Evolutionary conservation across 2,113 vertebrate genomes (phyloP), one percentile per base, ranked within the genome.

Genomic region (Acanthisitta chloris): DNA sequence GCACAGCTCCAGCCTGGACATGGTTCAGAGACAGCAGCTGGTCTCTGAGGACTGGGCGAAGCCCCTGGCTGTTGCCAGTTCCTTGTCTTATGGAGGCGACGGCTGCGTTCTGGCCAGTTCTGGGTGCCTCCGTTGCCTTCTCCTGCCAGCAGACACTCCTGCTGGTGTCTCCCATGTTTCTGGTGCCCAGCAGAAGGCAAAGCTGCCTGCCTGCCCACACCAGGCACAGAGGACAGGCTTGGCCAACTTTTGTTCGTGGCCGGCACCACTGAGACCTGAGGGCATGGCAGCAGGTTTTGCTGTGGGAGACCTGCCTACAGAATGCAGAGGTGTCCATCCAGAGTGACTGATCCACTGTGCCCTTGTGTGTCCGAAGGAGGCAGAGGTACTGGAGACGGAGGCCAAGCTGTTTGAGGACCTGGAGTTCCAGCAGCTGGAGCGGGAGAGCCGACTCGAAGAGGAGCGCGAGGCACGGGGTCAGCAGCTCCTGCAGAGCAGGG

Each of bases 341-440:
- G 48, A 29, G 46, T 29, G 36, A 45, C 61, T 85, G 77, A 94
- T n/a, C 29, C 3, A 0, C 10, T 0, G 3, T 74, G 28, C 45
- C 38, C 25, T 72, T 69, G 20, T 93, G 62, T 94, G 38, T 72
- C 78, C 51, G 40, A 97, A 99, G 99, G 99, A 99, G 64, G 98
- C 98, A 1, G 99, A 99, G 77, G 97, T 86, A 2, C 95, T 99
- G 97, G 99, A 99, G 90, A 97, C 97, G 0, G 99, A 98, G 93
- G 98, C 98, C 31, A 99, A 99, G 92, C 98, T 99, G 80, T 99
- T 99, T 48, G 99, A 99, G 94, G 99, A 99, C 97, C 96, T 99
- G 97, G 99, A 99, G 96, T 99, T 99, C 94, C 99, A 99, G 98
- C 99, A 99, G 98, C 98, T 99, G 97, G 99, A 99, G 97, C 98